Evolutionary conservation across 2,888 invertebrate genomes (phyloP).

Genomic region (Timema cristinae): DNA sequence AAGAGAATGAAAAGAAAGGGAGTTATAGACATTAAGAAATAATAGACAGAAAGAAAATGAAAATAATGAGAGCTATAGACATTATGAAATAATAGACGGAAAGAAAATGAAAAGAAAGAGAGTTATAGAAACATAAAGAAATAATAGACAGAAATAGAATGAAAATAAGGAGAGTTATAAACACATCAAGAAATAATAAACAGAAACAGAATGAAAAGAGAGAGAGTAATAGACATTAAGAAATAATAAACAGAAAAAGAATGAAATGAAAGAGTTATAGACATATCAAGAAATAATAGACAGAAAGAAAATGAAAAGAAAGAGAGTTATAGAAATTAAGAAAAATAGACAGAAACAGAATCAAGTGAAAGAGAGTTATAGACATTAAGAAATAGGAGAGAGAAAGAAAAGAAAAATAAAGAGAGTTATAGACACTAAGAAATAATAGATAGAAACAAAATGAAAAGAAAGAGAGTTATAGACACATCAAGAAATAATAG

Average conservation of each 20-base stretch:
- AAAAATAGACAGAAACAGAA: slow-evolving; percentile 1
- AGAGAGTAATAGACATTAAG: no score
- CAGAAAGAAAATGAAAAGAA: no score
- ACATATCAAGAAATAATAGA: no score
- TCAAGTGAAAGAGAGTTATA: slow-evolving; percentile 14
- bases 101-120: slow-evolving; percentile 20
- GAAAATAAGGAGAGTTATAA: no score
- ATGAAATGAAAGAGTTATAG: no score
- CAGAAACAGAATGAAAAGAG: background rate
- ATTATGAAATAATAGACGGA: slow-evolving; percentile 1
- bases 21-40: background rate
- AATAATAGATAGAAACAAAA: background rate
- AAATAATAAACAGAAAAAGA: no score
- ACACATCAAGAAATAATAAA: slow-evolving; percentile 8
- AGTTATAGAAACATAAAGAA: background rate
- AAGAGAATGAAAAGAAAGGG: background rate
- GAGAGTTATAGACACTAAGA: slow-evolving; percentile 16
- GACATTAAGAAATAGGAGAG: slow-evolving; percentile 17
- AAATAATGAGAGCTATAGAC: slow-evolving; percentile 20
- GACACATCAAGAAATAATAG: background rate
- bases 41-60: background rate
- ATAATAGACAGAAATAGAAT: no score
- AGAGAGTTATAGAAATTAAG: no score
- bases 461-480: background rate
- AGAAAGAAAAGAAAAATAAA: slow-evolving; percentile 19